phyloP scores from a whole-genome alignment of 1,140 invertebrate species.

The Caenorhabditis tropicalis region DNA sequence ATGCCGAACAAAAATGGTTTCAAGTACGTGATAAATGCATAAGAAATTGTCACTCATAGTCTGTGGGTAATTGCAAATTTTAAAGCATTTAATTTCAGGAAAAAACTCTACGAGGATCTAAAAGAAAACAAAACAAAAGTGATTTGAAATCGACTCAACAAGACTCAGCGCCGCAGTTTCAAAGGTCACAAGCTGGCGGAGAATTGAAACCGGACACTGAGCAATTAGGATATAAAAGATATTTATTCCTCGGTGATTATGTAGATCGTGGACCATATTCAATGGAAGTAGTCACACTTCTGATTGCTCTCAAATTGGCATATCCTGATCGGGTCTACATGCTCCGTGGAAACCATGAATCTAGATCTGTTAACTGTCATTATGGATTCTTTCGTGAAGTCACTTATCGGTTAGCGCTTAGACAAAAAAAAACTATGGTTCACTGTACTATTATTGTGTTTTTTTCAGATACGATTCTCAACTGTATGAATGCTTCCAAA shows the following conservation, averaged over 20 bases:
- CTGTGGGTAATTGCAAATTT: no score
- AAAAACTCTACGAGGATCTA: background rate
- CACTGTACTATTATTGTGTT: background rate
- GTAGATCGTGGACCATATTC: slow-evolving; percentile 16
- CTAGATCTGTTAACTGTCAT: slow-evolving; percentile 76
- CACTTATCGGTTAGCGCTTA: background rate
- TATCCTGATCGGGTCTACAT: slow-evolving; percentile 90
- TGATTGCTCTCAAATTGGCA: background rate
- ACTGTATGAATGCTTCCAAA: slow-evolving; percentile 72
- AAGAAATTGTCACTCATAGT: no score
- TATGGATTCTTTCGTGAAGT: slow-evolving; percentile 78
- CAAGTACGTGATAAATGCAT: background rate
- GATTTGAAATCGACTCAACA: background rate
- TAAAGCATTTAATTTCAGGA: background rate
- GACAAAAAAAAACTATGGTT: background rate
- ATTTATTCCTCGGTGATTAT: slow-evolving; percentile 19
- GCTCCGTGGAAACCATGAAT: slow-evolving; percentile 93
- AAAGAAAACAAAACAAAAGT: background rate
- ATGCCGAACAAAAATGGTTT: background rate
- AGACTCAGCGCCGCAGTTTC: background rate
- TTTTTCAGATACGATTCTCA: slow-evolving; percentile 84
- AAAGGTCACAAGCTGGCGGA: background rate
- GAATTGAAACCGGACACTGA: background rate
- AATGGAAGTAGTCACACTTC: slow-evolving; percentile 7
- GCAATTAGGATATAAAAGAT: background rate